Evolutionary conservation across 2,888 invertebrate genomes (phyloP).

Genomic region (Lasioglossum malachurum): DNA sequence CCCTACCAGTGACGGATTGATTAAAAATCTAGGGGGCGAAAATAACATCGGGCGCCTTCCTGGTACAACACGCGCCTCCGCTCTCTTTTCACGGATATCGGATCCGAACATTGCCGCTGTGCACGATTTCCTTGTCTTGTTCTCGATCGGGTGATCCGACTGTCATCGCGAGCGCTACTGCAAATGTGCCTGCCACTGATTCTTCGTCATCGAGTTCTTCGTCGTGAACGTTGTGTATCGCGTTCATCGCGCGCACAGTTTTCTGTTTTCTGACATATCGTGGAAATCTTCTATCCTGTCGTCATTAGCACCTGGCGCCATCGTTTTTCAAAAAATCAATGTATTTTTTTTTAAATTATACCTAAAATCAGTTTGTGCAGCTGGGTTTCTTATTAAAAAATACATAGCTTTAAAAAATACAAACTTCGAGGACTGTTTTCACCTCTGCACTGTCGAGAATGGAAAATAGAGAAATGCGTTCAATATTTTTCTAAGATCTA

Average conservation of each 20-base stretch:
- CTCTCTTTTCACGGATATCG: constrained; percentile 39
- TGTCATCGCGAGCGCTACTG: neutral
- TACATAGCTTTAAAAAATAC: neutral
- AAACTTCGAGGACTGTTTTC: neutral
- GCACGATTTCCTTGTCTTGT: neutral
- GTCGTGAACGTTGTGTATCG: neutral
- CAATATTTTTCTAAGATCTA: neutral
- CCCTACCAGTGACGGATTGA: constrained; percentile 84
- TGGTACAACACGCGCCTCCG: constrained; percentile 32
- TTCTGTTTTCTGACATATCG: neutral
- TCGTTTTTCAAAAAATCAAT: no score
- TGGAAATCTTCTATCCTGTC: neutral
- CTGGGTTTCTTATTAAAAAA: neutral
- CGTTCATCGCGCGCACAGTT: neutral
- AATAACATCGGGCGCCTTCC: constrained; percentile 78
- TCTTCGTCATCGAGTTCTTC: neutral
- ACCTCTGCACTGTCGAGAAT: neutral
- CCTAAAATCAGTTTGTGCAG: neutral
- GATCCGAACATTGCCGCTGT: neutral
- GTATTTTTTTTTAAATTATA: neutral
- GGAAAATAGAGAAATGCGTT: neutral
- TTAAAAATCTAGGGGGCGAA: constrained; percentile 84
- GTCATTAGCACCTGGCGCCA: neutral
- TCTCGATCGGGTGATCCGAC: neutral
- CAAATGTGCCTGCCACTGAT: neutral